Evolutionary conservation across 1,140 invertebrate species (phyloP).

Genomic region (Rhopalosiphum padi): DNA sequence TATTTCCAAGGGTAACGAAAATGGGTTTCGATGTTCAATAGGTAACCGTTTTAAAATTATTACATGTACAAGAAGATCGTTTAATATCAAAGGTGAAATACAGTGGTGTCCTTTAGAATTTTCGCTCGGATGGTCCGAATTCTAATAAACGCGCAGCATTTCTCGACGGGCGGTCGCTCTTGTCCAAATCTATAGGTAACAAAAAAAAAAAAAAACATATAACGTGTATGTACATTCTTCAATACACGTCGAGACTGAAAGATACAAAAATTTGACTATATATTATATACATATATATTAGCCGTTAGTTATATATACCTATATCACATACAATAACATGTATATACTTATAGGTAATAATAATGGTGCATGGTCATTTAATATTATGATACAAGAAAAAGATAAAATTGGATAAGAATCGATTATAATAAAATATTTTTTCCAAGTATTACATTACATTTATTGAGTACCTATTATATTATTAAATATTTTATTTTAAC

Average conservation of each 20-base stretch:
- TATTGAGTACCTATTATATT: neutral
- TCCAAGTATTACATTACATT: neutral
- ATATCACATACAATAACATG: neutral
- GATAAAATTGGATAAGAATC: neutral
- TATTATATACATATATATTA: neutral
- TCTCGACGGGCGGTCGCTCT: neutral
- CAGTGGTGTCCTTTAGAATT: neutral
- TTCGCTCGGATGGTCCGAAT: conserved; percentile 5
- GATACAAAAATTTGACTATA: conserved; percentile 9
- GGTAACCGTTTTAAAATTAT: neutral
- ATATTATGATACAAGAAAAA: conserved; percentile 10
- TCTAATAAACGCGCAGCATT: conserved; percentile 8
- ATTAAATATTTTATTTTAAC: neutral
- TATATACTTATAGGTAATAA: neutral
- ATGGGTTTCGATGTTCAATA: neutral
- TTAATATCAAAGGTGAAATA: neutral
- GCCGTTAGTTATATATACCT: neutral
- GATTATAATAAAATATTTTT: conserved; percentile 10
- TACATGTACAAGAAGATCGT: neutral
- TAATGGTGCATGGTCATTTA: neutral
- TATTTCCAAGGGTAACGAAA: neutral
- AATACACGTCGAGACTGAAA: neutral
- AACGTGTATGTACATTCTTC: neutral
- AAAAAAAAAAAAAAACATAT: neutral
- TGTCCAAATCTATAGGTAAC: conserved; percentile 8